Base-by-base conservation (phyloP, 2,113 vertebrate genomes). In the Glaucidium brasilianum region DNA sequence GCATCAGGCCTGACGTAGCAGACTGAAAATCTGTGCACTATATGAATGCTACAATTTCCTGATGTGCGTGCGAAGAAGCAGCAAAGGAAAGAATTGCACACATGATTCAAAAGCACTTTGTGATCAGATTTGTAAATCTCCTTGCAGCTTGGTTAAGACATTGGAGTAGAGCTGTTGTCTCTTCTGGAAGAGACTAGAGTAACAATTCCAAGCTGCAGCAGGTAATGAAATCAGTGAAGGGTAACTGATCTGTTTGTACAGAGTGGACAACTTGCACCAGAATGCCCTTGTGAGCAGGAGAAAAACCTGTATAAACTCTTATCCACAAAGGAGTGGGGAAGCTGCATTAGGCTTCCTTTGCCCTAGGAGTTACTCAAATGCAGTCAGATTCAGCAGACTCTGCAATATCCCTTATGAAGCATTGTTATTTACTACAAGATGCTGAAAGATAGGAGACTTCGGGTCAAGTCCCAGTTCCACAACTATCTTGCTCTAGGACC, bases 1-100 rank as follows among this genome's bases (percentile, higher is more conserved):
- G 23, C 37, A 35, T 75, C 0, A 0, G 0, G 29, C 22, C 45
- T 55, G 62, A 39, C 0, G 2, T 50, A 58, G n/a, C 64, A 47
- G 60, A 63, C 34, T 63, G 41, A 62, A 86, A 77, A 47, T 62
- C 68, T 74, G 17, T 62, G 20, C 45, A 55, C 58, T 9, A 1
- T 45, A 15, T 9, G 13, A 71, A 67, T 56, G n/a, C 23, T 74
- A 11, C 29, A 37, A 14, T 67, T 89, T 71, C 72, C 69, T 53
- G 52, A 35, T 32, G 58, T 9, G 13, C 5, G 2, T 37, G 12
- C 49, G 81, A 85, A 76, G 56, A 67, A 85, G 41, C n/a, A 71
- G 30, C 9, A 81, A 37, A 58, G 23, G n/a, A 71, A 80, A 68
- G 25, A 32, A 41, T 27, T 55, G 37, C 34, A 50, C n/a, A 11